Conservation (phyloP, 1,140 invertebrate species). For the Psix sp. region DNA sequence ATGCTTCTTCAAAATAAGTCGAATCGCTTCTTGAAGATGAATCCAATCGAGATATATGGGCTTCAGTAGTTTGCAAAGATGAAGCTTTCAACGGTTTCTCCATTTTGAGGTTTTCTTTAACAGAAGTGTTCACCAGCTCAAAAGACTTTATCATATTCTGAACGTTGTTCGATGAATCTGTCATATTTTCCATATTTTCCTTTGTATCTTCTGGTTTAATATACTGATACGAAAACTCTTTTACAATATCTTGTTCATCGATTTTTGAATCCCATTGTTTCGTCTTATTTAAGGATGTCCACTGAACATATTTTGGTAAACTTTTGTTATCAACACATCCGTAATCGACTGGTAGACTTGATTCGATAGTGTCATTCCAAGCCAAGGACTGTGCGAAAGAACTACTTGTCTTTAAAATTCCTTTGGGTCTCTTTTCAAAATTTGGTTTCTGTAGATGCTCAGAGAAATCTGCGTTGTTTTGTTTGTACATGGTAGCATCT, state of each 20-base stretch:
- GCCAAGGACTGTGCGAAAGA: slow-evolving; percentile 47
- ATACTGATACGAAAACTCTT: slow-evolving; percentile 76
- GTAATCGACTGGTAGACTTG: background rate
- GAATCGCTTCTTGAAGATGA: too few relatives aligned
- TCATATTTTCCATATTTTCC: slow-evolving; percentile 44
- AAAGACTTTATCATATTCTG: slow-evolving; percentile 78
- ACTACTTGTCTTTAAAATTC: slow-evolving; percentile 67
- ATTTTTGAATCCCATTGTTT: slow-evolving; percentile 71
- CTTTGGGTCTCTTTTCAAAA: slow-evolving; percentile 62
- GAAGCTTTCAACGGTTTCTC: slow-evolving; percentile 75
- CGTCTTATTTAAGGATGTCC: slow-evolving; percentile 63
- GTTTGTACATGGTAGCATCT: background rate
- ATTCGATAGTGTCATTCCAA: slow-evolving; percentile 34
- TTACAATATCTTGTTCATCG: slow-evolving; percentile 73
- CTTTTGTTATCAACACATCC: slow-evolving; percentile 59
- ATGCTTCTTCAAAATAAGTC: background rate
- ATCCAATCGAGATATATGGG: slow-evolving; percentile 73
- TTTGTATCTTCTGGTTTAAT: slow-evolving; percentile 62
- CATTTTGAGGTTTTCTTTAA: slow-evolving; percentile 68
- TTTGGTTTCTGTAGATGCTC: background rate
- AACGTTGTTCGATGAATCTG: slow-evolving; percentile 73
- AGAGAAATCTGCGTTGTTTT: background rate
- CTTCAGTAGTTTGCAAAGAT: slow-evolving; percentile 72
- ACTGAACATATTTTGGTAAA: slow-evolving; percentile 68
- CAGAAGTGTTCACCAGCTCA: slow-evolving; percentile 62